Percentiles rank a stretch among this genome's conserved stretches.
phyloP scores from a whole-genome alignment of 2,888 invertebrate genomes.

The Phortica okadai region DNA sequence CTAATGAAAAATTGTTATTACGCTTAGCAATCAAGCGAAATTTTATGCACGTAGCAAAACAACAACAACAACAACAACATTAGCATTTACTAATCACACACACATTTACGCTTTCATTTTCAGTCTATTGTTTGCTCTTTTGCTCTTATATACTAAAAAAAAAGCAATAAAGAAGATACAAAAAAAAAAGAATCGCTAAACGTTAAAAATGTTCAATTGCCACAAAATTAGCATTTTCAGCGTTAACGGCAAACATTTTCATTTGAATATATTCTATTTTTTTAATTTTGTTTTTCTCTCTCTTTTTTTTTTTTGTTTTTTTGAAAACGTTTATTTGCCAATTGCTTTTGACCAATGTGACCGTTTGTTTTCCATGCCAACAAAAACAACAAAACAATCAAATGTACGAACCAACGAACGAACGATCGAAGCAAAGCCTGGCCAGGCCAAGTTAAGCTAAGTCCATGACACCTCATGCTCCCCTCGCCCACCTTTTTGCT shows the following conservation, averaged over 20 bases:
- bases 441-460: too few species aligned
- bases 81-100: neutral
- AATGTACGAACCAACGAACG: too few species aligned
- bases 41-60: neutral
- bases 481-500: neutral
- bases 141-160: too few species aligned
- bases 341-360: neutral
- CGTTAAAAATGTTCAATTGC: constrained; percentile 25
- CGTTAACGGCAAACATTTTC: constrained; percentile 18
- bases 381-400: too few species aligned
- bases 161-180: too few species aligned
- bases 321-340: too few species aligned
- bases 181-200: neutral
- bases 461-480: too few species aligned
- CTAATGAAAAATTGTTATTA: constrained; percentile 16
- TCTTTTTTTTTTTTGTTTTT: neutral
- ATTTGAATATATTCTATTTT: neutral
- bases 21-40: neutral
- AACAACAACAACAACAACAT: neutral
- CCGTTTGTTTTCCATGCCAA: too few species aligned
- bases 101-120: neutral
- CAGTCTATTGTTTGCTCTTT: neutral
- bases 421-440: too few species aligned
- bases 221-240: constrained; percentile 29
- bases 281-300: neutral